These are phyloP conservation scores for Hemicordylus capensis DNA, from an alignment of 2,113 vertebrate species.

Conservation along the genomic window DNA sequence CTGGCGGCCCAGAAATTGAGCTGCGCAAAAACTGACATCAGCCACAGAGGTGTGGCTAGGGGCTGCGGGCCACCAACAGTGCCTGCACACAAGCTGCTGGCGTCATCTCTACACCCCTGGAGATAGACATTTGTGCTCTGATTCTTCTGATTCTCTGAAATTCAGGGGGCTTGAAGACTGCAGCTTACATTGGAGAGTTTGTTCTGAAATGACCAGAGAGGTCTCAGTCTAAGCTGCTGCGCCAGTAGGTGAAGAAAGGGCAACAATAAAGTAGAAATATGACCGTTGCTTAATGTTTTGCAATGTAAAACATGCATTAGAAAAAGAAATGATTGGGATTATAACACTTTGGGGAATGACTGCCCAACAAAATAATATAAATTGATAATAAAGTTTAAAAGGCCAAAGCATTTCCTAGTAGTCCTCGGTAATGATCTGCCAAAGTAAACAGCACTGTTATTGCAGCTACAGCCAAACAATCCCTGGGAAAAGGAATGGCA, in stretches of 20 bases:
- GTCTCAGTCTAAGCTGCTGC: slow-evolving; percentile 40
- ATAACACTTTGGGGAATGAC: slow-evolving; percentile 70
- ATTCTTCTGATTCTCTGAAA: not conserved
- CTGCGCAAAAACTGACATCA: too few relatives aligned
- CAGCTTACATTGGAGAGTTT: not conserved
- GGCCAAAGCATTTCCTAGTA: slow-evolving; percentile 60
- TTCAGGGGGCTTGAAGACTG: not conserved
- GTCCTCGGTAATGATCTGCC: slow-evolving; percentile 60
- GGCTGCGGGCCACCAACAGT: too few relatives aligned
- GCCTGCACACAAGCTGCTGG: too few relatives aligned
- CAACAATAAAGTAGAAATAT: slow-evolving; percentile 40
- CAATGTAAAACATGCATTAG: slow-evolving; percentile 59
- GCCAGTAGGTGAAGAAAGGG: slow-evolving; percentile 51
- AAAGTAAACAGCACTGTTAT: slow-evolving; percentile 54
- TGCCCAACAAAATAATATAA: slow-evolving; percentile 76
- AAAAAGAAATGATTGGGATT: slow-evolving; percentile 75
- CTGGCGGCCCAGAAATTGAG: too few relatives aligned
- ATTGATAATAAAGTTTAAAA: slow-evolving; percentile 72
- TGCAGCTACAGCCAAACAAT: slow-evolving; percentile 63
- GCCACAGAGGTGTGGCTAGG: too few relatives aligned
- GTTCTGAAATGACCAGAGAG: not conserved
- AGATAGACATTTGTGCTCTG: too few relatives aligned
- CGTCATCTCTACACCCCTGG: too few relatives aligned
- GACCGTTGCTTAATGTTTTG: slow-evolving; percentile 69
- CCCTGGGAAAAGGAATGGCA: slow-evolving; percentile 63